Conservation (phyloP, 1,140 invertebrate species). For the Choristoneura fumiferana region DNA sequence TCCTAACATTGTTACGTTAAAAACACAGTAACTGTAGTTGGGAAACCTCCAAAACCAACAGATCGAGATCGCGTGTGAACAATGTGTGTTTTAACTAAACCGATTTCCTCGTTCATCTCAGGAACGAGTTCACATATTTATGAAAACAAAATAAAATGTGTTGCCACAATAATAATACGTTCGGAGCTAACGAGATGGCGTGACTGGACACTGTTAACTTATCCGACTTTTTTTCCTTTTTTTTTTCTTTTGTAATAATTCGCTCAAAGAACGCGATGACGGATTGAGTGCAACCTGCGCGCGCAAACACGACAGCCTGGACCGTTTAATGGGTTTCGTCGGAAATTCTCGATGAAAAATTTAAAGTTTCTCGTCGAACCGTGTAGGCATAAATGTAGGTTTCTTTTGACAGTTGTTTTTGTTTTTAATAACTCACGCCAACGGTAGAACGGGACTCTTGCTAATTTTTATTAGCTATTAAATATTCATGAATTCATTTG, state of each 20-base stretch:
- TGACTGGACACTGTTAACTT: constrained; percentile 21
- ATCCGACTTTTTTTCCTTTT: constrained; percentile 32
- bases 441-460: too few species aligned
- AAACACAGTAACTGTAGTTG: too few species aligned
- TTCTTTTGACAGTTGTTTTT: constrained; percentile 3
- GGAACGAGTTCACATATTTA: constrained; percentile 49
- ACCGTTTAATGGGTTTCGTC: constrained; percentile 16
- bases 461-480: too few species aligned
- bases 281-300: constrained; percentile 17
- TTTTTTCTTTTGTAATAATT: constrained; percentile 18
- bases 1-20: too few species aligned
- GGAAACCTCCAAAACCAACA: constrained; percentile 14
- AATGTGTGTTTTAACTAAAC: constrained; percentile 59
- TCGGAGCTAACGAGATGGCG: constrained; percentile 17
- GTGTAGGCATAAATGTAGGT: constrained; percentile 14
- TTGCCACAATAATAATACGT: constrained; percentile 21
- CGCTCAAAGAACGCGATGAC: constrained; percentile 18
- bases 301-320: constrained; percentile 12
- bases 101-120: constrained; percentile 43
- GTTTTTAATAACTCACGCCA: neutral
- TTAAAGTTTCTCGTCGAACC: constrained; percentile 5
- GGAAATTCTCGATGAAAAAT: constrained; percentile 4
- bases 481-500: too few species aligned
- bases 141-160: constrained; percentile 30
- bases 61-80: constrained; percentile 41